Evolutionary conservation across 92 coral and sea anemone species (phyloP).

Genomic region (Porites evermanni): DNA sequence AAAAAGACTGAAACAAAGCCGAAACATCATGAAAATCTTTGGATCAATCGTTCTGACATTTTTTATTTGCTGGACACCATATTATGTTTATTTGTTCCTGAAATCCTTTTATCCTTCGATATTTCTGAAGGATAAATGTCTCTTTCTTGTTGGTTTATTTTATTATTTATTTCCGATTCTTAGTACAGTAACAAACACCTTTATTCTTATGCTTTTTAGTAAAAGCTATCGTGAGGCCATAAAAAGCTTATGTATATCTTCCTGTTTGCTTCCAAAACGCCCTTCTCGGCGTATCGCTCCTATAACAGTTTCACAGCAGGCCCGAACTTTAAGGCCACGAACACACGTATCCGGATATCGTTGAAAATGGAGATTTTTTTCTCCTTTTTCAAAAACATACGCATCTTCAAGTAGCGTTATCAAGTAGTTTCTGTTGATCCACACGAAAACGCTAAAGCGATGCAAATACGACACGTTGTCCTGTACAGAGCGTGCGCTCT

Average conservation of each 20-base stretch:
- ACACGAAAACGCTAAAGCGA: too few species aligned
- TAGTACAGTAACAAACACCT: not conserved
- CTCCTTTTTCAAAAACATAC: too few species aligned
- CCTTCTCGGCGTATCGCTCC: not conserved
- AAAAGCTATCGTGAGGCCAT: not conserved
- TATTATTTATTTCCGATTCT: slow-evolving; percentile 1
- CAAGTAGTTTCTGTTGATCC: too few species aligned
- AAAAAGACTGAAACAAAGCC: not conserved
- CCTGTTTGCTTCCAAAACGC: not conserved
- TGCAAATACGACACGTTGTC: too few species aligned
- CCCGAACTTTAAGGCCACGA: not conserved
- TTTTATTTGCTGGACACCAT: slow-evolving; percentile 12
- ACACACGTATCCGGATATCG: not conserved
- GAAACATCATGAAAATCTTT: slow-evolving; percentile 11
- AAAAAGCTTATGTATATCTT: not conserved
- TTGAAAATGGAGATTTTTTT: not conserved
- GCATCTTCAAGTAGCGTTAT: too few species aligned
- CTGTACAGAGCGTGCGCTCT: too few species aligned
- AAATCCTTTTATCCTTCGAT: not conserved
- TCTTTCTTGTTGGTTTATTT: not conserved
- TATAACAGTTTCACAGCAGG: not conserved
- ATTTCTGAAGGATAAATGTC: not conserved
- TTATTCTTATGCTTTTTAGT: not conserved
- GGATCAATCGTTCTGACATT: not conserved
- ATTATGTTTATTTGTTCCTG: not conserved